phyloP scores from a whole-genome alignment of 2,797 vertebrate genomes.

The Spinus olivaceus region DNA sequence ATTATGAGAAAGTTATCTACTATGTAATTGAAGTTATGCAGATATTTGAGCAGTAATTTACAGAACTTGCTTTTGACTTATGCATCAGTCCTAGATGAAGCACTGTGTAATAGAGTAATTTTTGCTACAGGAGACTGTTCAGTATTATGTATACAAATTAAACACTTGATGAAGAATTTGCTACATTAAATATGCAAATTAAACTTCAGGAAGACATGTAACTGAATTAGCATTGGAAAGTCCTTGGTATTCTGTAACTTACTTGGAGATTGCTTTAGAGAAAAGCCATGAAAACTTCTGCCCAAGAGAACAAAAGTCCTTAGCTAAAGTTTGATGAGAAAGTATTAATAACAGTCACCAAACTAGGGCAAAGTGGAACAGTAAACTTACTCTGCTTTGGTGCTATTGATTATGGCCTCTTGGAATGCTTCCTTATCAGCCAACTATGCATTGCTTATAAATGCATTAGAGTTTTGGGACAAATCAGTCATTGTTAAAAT shows the following conservation, averaged over 20 bases:
- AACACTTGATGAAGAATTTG: background rate
- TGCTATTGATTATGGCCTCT: constrained; percentile 78
- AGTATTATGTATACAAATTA: background rate
- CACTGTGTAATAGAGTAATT: background rate
- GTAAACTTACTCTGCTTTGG: constrained; percentile 72
- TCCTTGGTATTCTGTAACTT: background rate
- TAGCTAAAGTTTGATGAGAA: constrained; percentile 43
- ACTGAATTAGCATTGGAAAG: constrained; percentile 2
- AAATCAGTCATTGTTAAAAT: constrained; percentile 67
- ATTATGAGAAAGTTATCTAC: constrained; percentile 25
- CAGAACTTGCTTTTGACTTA: background rate
- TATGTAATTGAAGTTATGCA: background rate
- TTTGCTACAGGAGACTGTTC: background rate
- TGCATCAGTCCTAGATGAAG: background rate
- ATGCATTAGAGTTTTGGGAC: constrained; percentile 62
- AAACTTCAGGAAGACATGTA: background rate
- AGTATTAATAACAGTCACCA: constrained; percentile 58
- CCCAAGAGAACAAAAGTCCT: background rate
- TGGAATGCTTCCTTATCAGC: constrained; percentile 73
- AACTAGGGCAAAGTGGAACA: constrained; percentile 69
- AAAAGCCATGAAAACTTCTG: background rate
- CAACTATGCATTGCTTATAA: constrained; percentile 57
- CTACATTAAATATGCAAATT: background rate
- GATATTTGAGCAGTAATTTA: background rate
- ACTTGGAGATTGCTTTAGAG: background rate